These are phyloP conservation scores for Pterocles burchelli DNA, from an alignment of 2,113 vertebrate species.

Conservation along the genomic window DNA sequence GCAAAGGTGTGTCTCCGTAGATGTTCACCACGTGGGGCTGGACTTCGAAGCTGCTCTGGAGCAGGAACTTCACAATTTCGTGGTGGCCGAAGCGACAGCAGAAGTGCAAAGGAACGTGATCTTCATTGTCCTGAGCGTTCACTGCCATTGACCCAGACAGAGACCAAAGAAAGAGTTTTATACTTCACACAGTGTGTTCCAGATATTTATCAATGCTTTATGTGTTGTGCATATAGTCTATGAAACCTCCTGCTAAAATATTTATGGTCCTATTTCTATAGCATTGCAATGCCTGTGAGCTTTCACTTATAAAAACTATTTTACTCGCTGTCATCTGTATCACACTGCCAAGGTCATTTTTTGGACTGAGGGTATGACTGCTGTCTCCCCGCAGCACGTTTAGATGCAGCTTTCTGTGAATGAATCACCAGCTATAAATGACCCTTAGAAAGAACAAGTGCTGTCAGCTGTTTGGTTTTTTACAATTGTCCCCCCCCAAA, in stretches of 20 bases:
- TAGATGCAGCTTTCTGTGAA: not conserved
- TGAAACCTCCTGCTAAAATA: not conserved
- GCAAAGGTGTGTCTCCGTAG: constrained; percentile 91
- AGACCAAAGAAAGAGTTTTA: not conserved
- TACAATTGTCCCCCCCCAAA: not conserved
- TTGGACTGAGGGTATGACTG: not conserved
- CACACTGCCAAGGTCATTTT: not conserved
- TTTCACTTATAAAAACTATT: not conserved
- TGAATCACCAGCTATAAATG: not conserved
- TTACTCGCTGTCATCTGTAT: not conserved
- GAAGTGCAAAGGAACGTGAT: constrained; percentile 92
- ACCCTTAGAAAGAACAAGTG: not conserved
- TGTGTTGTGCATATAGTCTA: not conserved
- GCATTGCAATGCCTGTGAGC: not conserved
- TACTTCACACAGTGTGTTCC: not conserved
- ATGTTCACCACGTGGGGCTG: constrained; percentile 93
- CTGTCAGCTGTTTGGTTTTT: not conserved
- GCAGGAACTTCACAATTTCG: constrained; percentile 82
- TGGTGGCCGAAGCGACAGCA: constrained; percentile 90
- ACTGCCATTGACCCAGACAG: constrained; percentile 71
- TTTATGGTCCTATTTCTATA: not conserved
- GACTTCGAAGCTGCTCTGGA: constrained; percentile 82
- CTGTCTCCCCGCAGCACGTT: not conserved
- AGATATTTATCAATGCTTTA: not conserved
- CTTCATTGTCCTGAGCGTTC: constrained; percentile 93